Evolutionary conservation across 2,888 invertebrate genomes (phyloP), one percentile per base, ranked within the genome.

Genomic region (Rhogogaster chlorosoma): DNA sequence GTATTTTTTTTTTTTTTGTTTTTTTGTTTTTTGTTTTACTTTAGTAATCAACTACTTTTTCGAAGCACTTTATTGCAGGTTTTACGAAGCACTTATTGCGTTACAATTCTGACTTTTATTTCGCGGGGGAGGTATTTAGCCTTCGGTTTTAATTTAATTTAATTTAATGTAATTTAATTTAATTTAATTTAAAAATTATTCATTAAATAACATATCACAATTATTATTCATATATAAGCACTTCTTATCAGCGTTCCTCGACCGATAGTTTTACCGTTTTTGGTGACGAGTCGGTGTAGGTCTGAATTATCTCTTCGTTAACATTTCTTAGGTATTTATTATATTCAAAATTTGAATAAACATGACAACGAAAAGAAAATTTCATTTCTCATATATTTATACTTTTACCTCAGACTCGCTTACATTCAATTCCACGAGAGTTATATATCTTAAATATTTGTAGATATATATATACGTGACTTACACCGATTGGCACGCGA

Each of bases 41-140:
- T 83, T 49, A 67, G 29, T 70, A 83, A 83, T 83, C 45, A 83
- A 67, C 83, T 83, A 67, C 84, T 85, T 85, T 85, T 88, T 89
- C 89, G 89, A 91, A 91, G 91, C 91, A 91, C 91, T 91, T 90
- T 83, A 83, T 83, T 83, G 83, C 83, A 83, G 83, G 83, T 83
- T 83, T 88, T 88, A 90, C 89, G 89, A 91, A 91, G 91, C 91
- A 91, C 91, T 91, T 90, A 90, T 89, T 88, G 89, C 89, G 86
- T 89, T 89, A 90, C 84, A 49, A 83, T 67, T 83, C 80, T 57
- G 80, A 80, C 49, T 45, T 12, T 75, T 29, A 36, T 80, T 32
- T 32, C 64, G 61, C 64, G 61, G 80, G 61, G 80, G 38, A 61
- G 61, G 61, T 57, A 57, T 26, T 67, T 67, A 67, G 45, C 83